Conservation (phyloP, 2,888 invertebrate genomes). For the Plebejus melissa region DNA sequence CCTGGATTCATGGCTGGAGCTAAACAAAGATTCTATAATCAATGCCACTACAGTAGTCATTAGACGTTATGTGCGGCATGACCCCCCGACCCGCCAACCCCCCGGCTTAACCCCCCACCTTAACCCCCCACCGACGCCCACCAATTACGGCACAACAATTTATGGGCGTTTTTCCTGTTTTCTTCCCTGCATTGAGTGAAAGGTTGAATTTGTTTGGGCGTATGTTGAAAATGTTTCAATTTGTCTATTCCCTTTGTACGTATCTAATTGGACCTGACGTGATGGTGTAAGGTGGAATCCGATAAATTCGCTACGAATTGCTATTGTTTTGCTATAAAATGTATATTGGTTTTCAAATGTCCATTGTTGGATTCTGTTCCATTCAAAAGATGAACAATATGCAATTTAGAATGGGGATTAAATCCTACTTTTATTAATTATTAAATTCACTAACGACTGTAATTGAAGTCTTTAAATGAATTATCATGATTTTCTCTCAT, state of each 20-base stretch:
- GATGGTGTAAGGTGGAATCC: conserved; percentile 10
- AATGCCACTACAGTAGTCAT: conserved; percentile 20
- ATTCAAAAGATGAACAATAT: not conserved
- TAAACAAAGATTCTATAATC: conserved; percentile 12
- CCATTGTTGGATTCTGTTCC: not conserved
- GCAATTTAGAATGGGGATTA: not conserved
- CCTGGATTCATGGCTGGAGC: too few relatives aligned
- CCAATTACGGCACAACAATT: conserved; percentile 32
- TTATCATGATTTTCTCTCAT: too few relatives aligned
- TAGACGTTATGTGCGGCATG: conserved; percentile 27
- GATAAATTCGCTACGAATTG: not conserved
- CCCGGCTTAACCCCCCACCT: not conserved
- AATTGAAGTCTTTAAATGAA: too few relatives aligned
- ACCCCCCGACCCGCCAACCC: conserved; percentile 2
- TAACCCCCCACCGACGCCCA: conserved; percentile 31
- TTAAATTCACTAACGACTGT: too few relatives aligned
- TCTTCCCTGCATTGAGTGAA: conserved; percentile 26
- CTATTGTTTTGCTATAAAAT: not conserved
- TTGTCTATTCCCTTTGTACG: conserved; percentile 22
- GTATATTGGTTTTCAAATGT: not conserved
- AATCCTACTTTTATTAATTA: too few relatives aligned
- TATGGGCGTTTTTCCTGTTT: conserved; percentile 29
- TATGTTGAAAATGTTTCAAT: conserved; percentile 28
- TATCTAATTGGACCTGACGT: conserved; percentile 3
- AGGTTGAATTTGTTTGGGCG: conserved; percentile 25